These are phyloP conservation scores for Sylvicola cinctus DNA, from an alignment of 2,888 invertebrate species.

Conservation along the genomic window DNA sequence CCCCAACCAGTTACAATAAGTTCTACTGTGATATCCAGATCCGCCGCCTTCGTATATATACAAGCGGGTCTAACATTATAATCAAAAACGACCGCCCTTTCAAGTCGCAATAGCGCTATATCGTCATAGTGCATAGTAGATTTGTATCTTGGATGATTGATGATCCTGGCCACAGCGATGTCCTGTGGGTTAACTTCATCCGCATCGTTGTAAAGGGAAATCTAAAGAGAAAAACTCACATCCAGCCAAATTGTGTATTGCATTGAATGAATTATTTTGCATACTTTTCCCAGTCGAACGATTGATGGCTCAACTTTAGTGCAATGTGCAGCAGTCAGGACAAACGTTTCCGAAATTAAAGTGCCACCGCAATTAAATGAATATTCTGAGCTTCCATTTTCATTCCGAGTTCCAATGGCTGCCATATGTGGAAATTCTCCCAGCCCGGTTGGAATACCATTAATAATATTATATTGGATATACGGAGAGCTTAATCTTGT, in stretches of 20 bases:
- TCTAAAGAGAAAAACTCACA: not conserved
- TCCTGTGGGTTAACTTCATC: not conserved
- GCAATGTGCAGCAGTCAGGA: too few species aligned
- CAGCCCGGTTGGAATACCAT: not conserved
- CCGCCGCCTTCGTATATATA: not conserved
- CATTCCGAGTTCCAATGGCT: not conserved
- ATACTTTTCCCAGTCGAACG: not conserved
- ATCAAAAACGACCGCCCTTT: not conserved
- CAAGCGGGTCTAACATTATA: not conserved
- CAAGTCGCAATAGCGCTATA: not conserved
- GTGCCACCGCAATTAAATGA: not conserved
- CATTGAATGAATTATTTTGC: not conserved
- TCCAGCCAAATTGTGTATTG: not conserved
- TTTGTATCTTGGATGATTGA: not conserved
- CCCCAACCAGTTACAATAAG: too few species aligned
- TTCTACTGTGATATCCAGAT: not conserved
- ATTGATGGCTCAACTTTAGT: not conserved
- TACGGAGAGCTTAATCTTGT: not conserved
- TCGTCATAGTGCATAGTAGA: not conserved
- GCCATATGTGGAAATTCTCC: not conserved
- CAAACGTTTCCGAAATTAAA: not conserved
- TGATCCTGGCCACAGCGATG: not conserved
- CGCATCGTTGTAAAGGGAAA: not conserved
- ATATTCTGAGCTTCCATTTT: not conserved
- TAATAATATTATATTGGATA: not conserved